Conservation (phyloP, 2,797 vertebrate species). For the Melanotaenia parkinsoni region DNA sequence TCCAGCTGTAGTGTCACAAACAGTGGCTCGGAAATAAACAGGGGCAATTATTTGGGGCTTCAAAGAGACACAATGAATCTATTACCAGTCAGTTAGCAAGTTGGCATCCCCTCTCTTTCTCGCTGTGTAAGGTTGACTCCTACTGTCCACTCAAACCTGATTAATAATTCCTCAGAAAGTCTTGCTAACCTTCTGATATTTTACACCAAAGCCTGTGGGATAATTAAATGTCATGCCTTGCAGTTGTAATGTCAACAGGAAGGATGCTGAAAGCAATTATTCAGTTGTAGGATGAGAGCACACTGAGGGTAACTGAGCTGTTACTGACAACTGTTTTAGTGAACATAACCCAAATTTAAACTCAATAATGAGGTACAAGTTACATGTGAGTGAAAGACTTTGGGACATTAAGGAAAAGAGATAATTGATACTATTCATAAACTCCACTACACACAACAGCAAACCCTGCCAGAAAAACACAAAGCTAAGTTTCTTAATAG, state of each 20-base stretch:
- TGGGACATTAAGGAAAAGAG: neutral
- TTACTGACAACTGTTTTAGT: neutral
- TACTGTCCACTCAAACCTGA: neutral
- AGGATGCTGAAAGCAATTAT: neutral
- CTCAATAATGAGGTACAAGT: neutral
- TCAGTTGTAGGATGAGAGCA: neutral
- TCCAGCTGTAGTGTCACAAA: neutral
- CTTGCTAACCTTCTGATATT: neutral
- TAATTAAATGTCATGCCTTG: neutral
- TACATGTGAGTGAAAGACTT: slow-evolving; percentile 1
- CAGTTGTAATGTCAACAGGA: neutral
- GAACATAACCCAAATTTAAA: neutral
- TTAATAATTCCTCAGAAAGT: neutral
- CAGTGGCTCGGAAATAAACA: neutral
- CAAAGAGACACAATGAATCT: neutral
- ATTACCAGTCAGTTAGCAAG: neutral
- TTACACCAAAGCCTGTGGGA: neutral
- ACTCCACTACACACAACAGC: neutral
- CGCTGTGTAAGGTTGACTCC: neutral
- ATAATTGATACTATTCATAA: neutral
- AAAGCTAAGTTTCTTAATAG: slow-evolving; percentile 16
- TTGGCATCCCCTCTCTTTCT: neutral
- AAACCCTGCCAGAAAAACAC: slow-evolving; percentile 3
- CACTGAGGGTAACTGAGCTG: neutral
- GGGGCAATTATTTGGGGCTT: neutral